These are phyloP conservation scores for Cariama cristata DNA, from an alignment of 2,113 vertebrate species.

Conservation along the genomic window DNA sequence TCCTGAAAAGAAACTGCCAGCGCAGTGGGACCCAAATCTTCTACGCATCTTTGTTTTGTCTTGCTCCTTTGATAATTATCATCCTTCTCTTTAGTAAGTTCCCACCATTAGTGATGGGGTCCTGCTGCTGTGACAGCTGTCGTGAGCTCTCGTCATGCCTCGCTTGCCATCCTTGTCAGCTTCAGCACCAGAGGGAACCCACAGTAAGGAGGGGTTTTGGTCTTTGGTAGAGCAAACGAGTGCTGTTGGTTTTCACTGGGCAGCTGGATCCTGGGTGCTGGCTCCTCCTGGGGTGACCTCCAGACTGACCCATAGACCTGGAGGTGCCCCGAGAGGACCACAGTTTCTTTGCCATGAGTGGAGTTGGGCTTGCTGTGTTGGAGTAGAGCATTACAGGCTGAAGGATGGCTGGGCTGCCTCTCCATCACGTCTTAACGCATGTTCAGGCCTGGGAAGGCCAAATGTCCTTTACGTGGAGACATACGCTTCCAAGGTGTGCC, in stretches of 20 bases:
- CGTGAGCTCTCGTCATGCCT: background rate
- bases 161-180: background rate
- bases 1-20: background rate
- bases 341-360: background rate
- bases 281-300: background rate
- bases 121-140: background rate
- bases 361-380: background rate
- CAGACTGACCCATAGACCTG: background rate
- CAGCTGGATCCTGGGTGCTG: background rate
- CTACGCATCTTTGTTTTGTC: background rate
- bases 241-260: background rate
- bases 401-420: background rate
- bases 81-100: background rate
- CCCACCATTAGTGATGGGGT: accelerated
- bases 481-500: background rate
- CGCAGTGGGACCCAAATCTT: background rate
- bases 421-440: accelerated
- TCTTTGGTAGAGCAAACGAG: background rate
- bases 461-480: background rate
- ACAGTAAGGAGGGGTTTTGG: background rate
- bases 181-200: background rate
- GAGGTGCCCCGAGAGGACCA: background rate
- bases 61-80: background rate
- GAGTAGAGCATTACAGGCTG: background rate
- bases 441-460: background rate